A percentile compares a stretch with the other conserved stretches of the same genome.
phyloP scores from a whole-genome alignment of 2,113 vertebrate genomes.

The Columbina picui region DNA sequence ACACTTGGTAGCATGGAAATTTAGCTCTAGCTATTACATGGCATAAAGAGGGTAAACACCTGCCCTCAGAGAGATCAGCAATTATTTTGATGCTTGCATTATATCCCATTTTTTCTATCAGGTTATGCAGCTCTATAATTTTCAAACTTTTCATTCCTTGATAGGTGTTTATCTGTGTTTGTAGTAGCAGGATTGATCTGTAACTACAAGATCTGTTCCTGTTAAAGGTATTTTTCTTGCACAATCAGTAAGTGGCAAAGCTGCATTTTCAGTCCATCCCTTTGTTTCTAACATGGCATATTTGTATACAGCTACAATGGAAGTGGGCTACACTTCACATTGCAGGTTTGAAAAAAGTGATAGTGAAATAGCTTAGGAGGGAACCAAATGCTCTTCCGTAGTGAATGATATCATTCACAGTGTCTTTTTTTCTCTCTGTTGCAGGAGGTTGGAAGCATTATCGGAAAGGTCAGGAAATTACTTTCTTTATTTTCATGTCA shows the following conservation, averaged over 20 bases:
- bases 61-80: background rate
- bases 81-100: background rate
- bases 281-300: background rate
- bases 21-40: background rate
- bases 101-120: background rate
- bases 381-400: background rate
- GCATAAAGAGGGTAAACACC: background rate
- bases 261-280: background rate
- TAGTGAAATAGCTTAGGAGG: background rate
- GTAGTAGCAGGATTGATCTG: background rate
- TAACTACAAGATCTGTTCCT: background rate
- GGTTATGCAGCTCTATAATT: background rate
- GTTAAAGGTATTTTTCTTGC: background rate
- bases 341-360: background rate
- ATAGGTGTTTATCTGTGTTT: background rate
- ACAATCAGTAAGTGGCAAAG: background rate
- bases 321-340: background rate
- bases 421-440: slow-evolving; percentile 57
- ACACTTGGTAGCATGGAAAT: background rate
- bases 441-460: slow-evolving; percentile 94
- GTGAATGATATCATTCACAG: background rate
- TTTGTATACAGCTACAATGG: background rate
- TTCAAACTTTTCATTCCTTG: background rate
- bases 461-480: slow-evolving; percentile 86
- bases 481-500: slow-evolving; percentile 21